phyloP scores from a whole-genome alignment of 2,888 invertebrate species.

The Drosophila lacicola region DNA sequence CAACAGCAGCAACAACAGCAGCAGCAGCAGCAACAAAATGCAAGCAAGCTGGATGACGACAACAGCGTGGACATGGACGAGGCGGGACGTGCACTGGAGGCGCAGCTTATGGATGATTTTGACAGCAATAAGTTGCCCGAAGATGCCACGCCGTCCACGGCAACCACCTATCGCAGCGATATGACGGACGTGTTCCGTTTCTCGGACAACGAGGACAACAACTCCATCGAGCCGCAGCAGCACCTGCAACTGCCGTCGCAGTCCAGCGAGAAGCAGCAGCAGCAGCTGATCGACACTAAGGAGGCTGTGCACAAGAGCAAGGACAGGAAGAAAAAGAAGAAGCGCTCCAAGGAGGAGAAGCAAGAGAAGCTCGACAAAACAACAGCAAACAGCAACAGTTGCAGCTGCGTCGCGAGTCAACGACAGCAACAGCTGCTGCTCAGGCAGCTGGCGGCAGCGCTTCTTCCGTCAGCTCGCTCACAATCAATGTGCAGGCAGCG shows the following conservation, averaged over 20 bases:
- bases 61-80: constrained; percentile 93
- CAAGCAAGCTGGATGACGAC: constrained; percentile 86
- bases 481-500: constrained; percentile 79
- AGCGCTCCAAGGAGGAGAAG: constrained; percentile 91
- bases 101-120: constrained; percentile 90
- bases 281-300: constrained; percentile 26
- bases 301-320: constrained; percentile 86
- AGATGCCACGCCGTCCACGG: constrained; percentile 83
- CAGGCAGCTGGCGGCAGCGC: constrained; percentile 4
- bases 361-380: constrained; percentile 31
- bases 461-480: constrained; percentile 49
- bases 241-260: constrained; percentile 29
- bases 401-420: constrained; percentile 84
- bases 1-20: constrained; percentile 56
- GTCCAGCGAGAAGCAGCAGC: constrained; percentile 28
- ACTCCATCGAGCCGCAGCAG: constrained; percentile 85
- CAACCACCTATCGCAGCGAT: constrained; percentile 83
- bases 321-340: constrained; percentile 94
- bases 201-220: constrained; percentile 87
- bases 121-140: constrained; percentile 86
- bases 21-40: constrained; percentile 60
- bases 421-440: constrained; percentile 38
- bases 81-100: constrained; percentile 93
- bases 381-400: constrained; percentile 87
- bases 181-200: constrained; percentile 88